Conservation (phyloP, 1,140 invertebrate species). For the Chionoecetes opilio region DNA sequence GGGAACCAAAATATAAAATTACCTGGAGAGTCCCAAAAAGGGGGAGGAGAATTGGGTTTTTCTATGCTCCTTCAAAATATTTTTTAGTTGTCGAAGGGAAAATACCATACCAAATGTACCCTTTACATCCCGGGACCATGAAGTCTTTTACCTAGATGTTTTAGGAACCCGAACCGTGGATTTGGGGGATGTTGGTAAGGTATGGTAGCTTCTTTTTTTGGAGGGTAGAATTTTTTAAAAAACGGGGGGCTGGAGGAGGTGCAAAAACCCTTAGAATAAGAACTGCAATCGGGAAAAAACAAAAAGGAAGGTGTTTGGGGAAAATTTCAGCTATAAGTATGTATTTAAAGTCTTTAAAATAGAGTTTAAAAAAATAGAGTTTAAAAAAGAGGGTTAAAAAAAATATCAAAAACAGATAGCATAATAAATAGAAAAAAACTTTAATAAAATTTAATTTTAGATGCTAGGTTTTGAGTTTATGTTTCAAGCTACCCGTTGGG, state of each 20-base stretch:
- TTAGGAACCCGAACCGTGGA: conserved; percentile 88
- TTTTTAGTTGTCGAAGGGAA: conserved; percentile 94
- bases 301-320: background rate
- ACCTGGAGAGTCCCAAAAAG: conserved; percentile 79
- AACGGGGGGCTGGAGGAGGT: conserved; percentile 96
- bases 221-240: conserved; percentile 99
- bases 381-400: too few relatives aligned
- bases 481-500: too few relatives aligned
- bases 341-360: too few relatives aligned
- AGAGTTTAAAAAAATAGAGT: too few relatives aligned
- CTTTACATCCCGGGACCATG: conserved; percentile 96
- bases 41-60: conserved; percentile 79
- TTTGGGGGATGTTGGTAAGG: conserved; percentile 93
- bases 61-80: conserved; percentile 89
- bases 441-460: too few relatives aligned
- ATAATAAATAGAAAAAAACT: too few relatives aligned
- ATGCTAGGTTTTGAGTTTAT: too few relatives aligned
- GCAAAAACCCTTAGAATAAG: conserved; percentile 97
- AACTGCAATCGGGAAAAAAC: conserved; percentile 89
- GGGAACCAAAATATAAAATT: conserved; percentile 25
- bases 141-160: conserved; percentile 96
- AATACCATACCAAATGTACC: conserved; percentile 96
- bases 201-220: conserved; percentile 98
- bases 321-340: too few relatives aligned
- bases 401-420: too few relatives aligned